phyloP scores from a whole-genome alignment of 2,113 vertebrate genomes.

The Dermatemys mawii region DNA sequence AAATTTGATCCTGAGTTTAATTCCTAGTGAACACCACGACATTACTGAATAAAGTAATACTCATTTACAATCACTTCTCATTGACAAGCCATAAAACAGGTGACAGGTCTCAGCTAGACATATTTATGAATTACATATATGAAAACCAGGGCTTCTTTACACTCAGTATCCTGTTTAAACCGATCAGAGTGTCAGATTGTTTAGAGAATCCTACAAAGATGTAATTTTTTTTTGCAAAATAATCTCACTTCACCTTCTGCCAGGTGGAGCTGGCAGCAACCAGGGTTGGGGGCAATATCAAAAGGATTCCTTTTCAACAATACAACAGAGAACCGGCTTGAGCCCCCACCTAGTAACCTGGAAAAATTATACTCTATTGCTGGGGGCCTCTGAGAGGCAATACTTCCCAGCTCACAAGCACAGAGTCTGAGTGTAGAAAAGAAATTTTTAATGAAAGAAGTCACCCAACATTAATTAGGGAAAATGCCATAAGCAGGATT shows the following conservation, averaged over 20 bases:
- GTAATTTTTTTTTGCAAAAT: background rate
- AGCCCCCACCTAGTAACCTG: no score
- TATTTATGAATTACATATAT: slow-evolving; percentile 1
- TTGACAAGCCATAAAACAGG: background rate
- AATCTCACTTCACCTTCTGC: background rate
- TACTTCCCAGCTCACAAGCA: no score
- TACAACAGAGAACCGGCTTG: no score
- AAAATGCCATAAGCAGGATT: no score
- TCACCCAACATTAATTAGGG: no score
- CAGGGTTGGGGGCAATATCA: no score
- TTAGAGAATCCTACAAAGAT: slow-evolving; percentile 1
- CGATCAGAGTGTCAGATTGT: background rate
- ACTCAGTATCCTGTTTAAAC: background rate
- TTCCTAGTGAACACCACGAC: background rate
- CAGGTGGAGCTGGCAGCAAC: no score
- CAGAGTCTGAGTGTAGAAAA: no score
- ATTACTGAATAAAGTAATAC: background rate
- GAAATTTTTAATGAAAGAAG: no score
- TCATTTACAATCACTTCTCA: background rate
- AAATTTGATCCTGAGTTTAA: background rate
- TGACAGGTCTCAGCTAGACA: background rate
- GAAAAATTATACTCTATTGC: no score
- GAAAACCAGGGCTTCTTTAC: background rate
- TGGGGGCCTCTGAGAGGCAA: no score
- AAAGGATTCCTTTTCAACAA: no score